Percentiles rank a stretch among this genome's conserved stretches.
These are phyloP conservation scores for Gambusia affinis DNA, from an alignment of 2,113 vertebrate species.

Conservation along the genomic window DNA sequence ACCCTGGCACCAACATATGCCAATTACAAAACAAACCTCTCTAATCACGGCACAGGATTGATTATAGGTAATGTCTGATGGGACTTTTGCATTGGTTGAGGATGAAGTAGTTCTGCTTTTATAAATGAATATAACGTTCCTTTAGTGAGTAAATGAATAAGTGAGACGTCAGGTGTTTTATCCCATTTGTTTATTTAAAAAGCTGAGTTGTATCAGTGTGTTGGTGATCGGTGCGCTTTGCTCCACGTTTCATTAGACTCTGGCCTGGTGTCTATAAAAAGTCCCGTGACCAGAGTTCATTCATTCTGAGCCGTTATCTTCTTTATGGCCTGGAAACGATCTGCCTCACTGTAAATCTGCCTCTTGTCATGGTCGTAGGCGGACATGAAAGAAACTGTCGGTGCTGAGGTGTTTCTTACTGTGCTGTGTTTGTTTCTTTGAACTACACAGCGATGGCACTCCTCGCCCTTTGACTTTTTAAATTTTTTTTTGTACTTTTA, in stretches of 20 bases:
- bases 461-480: constrained; percentile 12
- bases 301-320: constrained; percentile 43
- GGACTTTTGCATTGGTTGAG: background rate
- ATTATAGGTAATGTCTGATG: background rate
- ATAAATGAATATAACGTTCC: background rate
- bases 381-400: constrained; percentile 30
- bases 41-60: background rate
- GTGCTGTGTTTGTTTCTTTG: background rate
- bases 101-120: background rate
- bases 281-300: constrained; percentile 47
- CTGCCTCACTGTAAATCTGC: constrained; percentile 11
- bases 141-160: background rate
- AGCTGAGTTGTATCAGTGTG: background rate
- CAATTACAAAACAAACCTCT: constrained; percentile 47
- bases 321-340: constrained; percentile 57
- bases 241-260: constrained; percentile 39
- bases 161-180: background rate
- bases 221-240: background rate
- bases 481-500: constrained; percentile 37
- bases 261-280: constrained; percentile 34
- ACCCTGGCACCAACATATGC: constrained; percentile 51
- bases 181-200: background rate
- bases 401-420: constrained; percentile 22
- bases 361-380: background rate
- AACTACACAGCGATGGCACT: background rate